Conservation (phyloP, 1,140 invertebrate genomes). For the Latrodectus geometricus region DNA sequence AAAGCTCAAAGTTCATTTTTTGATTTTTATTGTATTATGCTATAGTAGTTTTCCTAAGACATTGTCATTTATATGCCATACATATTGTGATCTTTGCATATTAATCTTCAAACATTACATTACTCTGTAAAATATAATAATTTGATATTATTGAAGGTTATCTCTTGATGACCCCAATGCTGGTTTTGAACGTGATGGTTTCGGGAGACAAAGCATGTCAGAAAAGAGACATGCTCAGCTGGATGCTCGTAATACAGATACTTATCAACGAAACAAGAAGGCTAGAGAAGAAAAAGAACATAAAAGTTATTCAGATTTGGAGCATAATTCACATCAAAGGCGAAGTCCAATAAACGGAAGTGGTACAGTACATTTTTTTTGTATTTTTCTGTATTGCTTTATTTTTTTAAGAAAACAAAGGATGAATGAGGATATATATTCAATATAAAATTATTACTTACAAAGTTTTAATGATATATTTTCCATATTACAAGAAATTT, state of each 20-base stretch:
- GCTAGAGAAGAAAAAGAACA: constrained; percentile 66
- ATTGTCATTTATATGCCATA: no score
- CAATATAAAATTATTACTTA: no score
- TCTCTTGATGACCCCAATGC: constrained; percentile 43
- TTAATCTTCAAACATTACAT: not conserved
- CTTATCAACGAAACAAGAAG: constrained; percentile 94
- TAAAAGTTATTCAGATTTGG: not conserved
- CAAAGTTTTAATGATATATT: no score
- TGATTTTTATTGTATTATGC: no score
- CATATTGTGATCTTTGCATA: no score
- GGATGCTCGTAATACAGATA: constrained; percentile 94
- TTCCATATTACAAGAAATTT: no score
- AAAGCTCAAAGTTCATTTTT: no score
- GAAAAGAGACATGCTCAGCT: constrained; percentile 94
- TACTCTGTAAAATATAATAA: no score
- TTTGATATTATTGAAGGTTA: constrained; percentile 19
- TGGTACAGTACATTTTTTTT: not conserved
- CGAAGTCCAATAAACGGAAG: not conserved
- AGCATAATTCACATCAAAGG: not conserved
- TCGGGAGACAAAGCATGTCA: constrained; percentile 96
- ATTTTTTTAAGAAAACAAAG: no score
- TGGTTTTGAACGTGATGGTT: constrained; percentile 78
- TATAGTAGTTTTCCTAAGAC: no score
- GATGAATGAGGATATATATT: no score
- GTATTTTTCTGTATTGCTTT: no score